These are phyloP conservation scores for Sphaerophoria rueppellii DNA, from an alignment of 2,888 invertebrate species.

Conservation along the genomic window DNA sequence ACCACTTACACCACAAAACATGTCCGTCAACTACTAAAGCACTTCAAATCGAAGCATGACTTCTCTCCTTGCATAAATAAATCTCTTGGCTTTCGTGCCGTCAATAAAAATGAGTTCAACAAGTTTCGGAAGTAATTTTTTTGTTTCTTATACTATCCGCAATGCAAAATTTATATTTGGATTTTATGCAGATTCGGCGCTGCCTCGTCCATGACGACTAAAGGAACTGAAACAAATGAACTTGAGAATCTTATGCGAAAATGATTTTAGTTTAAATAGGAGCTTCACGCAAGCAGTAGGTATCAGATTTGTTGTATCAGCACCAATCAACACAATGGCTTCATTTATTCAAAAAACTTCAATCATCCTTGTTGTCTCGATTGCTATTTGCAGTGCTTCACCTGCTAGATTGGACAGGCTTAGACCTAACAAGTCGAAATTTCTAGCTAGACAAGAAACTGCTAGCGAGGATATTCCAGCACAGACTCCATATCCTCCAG, in stretches of 20 bases:
- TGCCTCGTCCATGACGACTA: background rate
- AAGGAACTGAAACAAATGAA: slow-evolving; percentile 24
- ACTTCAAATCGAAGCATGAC: background rate
- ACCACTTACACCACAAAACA: background rate
- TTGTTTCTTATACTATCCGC: slow-evolving; percentile 8
- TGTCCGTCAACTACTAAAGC: background rate
- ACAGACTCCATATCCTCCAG: slow-evolving; percentile 78
- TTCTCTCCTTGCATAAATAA: slow-evolving; percentile 24
- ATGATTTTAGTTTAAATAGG: slow-evolving; percentile 55
- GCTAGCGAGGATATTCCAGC: slow-evolving; percentile 30
- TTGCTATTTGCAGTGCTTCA: slow-evolving; percentile 33
- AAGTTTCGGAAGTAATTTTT: slow-evolving; percentile 37
- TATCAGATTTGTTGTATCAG: slow-evolving; percentile 39
- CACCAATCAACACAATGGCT: slow-evolving; percentile 43
- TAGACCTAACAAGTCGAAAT: slow-evolving; percentile 19
- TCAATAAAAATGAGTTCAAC: slow-evolving; percentile 47
- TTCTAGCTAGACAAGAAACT: slow-evolving; percentile 45
- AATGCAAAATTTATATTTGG: slow-evolving; percentile 59
- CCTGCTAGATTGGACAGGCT: slow-evolving; percentile 45
- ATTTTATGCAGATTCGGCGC: slow-evolving; percentile 53
- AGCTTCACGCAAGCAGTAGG: background rate
- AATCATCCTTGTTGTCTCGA: slow-evolving; percentile 17
- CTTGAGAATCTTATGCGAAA: slow-evolving; percentile 30
- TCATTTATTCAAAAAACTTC: slow-evolving; percentile 15
- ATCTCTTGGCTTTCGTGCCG: slow-evolving; percentile 34